Base-by-base conservation (phyloP, 2,797 vertebrate genomes). In the Fundulus diaphanus region DNA sequence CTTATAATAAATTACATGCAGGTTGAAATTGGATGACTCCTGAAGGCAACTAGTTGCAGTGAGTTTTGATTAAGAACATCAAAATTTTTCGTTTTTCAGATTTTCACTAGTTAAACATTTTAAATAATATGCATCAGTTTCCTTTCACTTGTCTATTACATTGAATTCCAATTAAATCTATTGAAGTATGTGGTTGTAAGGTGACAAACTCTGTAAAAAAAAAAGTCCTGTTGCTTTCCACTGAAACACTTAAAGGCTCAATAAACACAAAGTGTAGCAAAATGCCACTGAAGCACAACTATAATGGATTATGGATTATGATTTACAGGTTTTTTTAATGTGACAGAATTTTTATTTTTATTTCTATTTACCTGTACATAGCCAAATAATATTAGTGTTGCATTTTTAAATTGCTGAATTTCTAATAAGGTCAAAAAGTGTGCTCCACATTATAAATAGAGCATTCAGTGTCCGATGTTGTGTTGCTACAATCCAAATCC, bases 401-500 rank as follows among this genome's bases (percentile, higher is more conserved):
- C 20, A 37, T 37, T 63, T 37, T 37, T 22, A 37, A 37, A 37
- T 35, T 8, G 18, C 13, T 9, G 18, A 40, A 24, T 63, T 40
- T 33, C 3, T 7, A 63, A 37, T 59, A 29, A 65, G 29, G 31
- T 35, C 35, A 22, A 27, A 69, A 15, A 20, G 16, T 31, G 1
- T 4, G 16, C 63, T 70, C 31, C 12, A 54, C 65, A 74, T 9
- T 3, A 40, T 27, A 59, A 44, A 70, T 51, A 73, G n/a, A 7
- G 11, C 24, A 68, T 48, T 48, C 8, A 7, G 68, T 72, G 70
- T 22, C 9, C 56, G 51, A 18, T 27, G 22, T 5, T 79, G 40
- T 68, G 65, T 63, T 49, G 42, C 35, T 63, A 51, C 15, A 75
- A 68, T 68, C 27, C 68, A 74, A 70, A 16, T 33, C 33, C 20